Evolutionary conservation across 2,888 invertebrate genomes (phyloP).

Genomic region (Dryadula phaetusa): DNA sequence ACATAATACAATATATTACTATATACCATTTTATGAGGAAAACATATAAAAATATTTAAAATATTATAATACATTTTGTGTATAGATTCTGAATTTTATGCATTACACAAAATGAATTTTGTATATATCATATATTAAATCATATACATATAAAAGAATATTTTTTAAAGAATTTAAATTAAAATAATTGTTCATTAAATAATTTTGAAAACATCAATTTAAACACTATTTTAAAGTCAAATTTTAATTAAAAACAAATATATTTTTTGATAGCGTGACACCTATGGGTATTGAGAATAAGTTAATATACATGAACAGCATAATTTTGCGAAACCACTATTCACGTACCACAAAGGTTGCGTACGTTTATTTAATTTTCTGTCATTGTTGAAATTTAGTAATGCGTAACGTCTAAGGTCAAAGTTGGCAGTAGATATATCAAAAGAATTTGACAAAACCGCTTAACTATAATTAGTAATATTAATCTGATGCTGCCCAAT

Average conservation of each 20-base stretch:
- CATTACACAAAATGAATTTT: too few species aligned
- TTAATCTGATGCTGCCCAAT: not conserved
- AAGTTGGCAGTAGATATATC: slow-evolving; percentile 6
- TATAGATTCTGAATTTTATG: too few species aligned
- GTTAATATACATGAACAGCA: slow-evolving; percentile 19
- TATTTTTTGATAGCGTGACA: not conserved
- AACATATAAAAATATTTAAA: not conserved
- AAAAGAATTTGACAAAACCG: not conserved
- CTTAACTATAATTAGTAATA: not conserved
- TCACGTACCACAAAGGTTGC: slow-evolving; percentile 17
- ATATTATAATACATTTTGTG: too few species aligned
- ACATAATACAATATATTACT: too few species aligned
- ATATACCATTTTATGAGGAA: not conserved
- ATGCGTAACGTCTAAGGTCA: slow-evolving; percentile 31
- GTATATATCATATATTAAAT: too few species aligned
- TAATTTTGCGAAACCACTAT: slow-evolving; percentile 30
- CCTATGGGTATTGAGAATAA: not conserved
- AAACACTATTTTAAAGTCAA: not conserved
- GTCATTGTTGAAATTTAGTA: slow-evolving; percentile 35
- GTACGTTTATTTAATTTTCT: slow-evolving; percentile 30
- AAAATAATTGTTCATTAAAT: too few species aligned
- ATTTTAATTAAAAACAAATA: not conserved
- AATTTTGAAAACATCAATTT: not conserved
- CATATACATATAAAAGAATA: too few species aligned
- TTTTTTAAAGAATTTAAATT: too few species aligned